Evolutionary conservation across 2,113 vertebrate species (phyloP).

Genomic region (Cromileptes altivelis): DNA sequence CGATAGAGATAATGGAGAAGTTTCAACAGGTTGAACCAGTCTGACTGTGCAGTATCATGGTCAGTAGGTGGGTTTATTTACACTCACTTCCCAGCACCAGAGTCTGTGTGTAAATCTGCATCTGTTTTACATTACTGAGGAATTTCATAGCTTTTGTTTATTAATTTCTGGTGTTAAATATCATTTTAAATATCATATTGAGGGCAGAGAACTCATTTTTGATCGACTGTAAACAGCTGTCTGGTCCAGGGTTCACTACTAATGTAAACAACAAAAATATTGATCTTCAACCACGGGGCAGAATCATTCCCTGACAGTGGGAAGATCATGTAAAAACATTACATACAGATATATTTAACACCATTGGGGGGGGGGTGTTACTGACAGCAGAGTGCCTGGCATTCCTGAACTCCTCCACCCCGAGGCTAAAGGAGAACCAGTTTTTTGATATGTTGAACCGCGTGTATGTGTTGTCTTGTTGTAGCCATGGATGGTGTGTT

Average conservation of each 20-base stretch:
- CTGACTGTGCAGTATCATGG: constrained; percentile 7
- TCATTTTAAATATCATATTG: neutral
- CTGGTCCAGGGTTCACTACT: constrained; percentile 66
- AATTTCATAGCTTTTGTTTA: neutral
- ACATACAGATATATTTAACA: neutral
- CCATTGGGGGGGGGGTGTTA: no score
- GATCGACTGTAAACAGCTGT: constrained; percentile 1
- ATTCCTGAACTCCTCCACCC: constrained; percentile 54
- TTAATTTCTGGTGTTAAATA: neutral
- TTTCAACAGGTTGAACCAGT: constrained; percentile 10
- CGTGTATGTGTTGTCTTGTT: constrained; percentile 16
- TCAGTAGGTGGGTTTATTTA: constrained; percentile 5
- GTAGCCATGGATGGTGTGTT: constrained; percentile 82
- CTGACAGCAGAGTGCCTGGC: constrained; percentile 12
- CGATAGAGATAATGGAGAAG: neutral
- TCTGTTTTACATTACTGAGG: neutral
- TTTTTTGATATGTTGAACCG: neutral
- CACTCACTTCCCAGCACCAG: neutral
- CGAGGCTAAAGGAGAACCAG: constrained; percentile 34
- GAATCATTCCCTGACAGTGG: neutral
- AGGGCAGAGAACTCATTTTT: neutral
- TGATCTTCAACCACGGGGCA: constrained; percentile 23
- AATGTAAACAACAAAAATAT: constrained; percentile 63
- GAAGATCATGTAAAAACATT: neutral
- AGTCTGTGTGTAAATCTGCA: neutral